A percentile compares a stretch with the other conserved stretches of the same genome.
These are phyloP conservation scores for Solen grandis DNA, from an alignment of 1,140 invertebrate genomes.

Conservation along the genomic window DNA sequence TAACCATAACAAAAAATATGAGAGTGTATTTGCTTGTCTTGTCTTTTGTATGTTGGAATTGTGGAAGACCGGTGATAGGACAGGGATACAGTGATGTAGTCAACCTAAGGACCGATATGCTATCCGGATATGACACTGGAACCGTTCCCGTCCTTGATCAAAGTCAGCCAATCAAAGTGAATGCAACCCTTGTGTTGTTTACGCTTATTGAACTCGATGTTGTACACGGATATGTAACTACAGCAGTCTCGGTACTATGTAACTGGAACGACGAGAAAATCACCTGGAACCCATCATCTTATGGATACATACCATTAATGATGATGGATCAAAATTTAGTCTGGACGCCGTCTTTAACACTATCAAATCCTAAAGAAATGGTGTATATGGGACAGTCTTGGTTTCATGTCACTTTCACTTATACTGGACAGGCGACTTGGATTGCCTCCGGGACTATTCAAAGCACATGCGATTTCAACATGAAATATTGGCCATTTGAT, in stretches of 20 bases:
- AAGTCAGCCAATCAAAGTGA: not conserved
- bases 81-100: conserved; percentile 5
- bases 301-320: conserved; percentile 24
- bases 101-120: not conserved
- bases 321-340: conserved; percentile 4
- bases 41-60: no score
- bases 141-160: conserved; percentile 19
- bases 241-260: not conserved
- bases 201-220: conserved; percentile 24
- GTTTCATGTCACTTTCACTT: not conserved
- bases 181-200: conserved; percentile 7
- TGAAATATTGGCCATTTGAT: conserved; percentile 39
- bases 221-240: conserved; percentile 3
- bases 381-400: not conserved
- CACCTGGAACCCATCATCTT: conserved; percentile 23
- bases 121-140: conserved; percentile 14
- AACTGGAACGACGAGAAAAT: conserved; percentile 35
- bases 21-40: no score
- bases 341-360: conserved; percentile 24
- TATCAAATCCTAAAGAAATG: not conserved
- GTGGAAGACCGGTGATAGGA: not conserved
- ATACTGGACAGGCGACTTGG: not conserved
- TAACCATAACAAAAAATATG: no score
- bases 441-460: not conserved
- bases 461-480: conserved; percentile 15